Percentiles rank a stretch among this genome's conserved stretches.
Evolutionary conservation across 2,888 invertebrate species (phyloP).

Genomic region (Cancer borealis): DNA sequence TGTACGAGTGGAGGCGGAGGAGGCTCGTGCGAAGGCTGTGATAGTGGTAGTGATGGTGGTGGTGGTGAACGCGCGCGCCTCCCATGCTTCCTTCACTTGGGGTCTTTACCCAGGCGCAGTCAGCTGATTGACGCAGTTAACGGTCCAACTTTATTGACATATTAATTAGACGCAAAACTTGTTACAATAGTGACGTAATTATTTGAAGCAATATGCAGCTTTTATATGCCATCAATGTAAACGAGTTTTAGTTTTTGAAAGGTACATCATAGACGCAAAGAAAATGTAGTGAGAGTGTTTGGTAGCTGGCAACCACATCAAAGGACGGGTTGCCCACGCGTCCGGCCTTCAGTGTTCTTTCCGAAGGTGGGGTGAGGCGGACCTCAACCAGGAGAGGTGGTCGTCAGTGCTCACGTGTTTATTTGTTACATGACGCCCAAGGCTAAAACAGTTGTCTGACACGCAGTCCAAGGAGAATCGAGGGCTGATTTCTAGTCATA

Average conservation of each 20-base stretch:
- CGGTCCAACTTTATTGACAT: background rate
- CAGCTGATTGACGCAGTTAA: conserved; percentile 61
- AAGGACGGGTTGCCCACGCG: conserved; percentile 67
- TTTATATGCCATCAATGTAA: too few species aligned
- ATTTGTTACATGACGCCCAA: background rate
- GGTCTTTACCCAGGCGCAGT: conserved; percentile 64
- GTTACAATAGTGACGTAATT: too few species aligned
- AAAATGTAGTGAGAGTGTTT: background rate
- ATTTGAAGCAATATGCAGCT: background rate
- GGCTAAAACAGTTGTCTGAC: background rate
- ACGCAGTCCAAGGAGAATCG: background rate
- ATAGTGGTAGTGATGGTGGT: conserved; percentile 26
- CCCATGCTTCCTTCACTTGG: conserved; percentile 59
- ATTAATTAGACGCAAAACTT: background rate
- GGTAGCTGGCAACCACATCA: conserved; percentile 47
- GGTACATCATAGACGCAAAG: background rate
- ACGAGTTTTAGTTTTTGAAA: background rate
- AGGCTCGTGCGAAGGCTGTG: background rate
- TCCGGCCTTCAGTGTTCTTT: conserved; percentile 66
- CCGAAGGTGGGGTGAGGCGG: conserved; percentile 51
- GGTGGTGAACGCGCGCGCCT: conserved; percentile 42
- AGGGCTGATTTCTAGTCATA: background rate
- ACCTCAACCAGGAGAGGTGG: background rate
- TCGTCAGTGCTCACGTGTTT: conserved; percentile 56
- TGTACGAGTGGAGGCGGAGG: background rate